A percentile compares a stretch with the other conserved stretches of the same genome.
Conservation (phyloP, 1,140 invertebrate genomes). For the Schmidtea mediterranea region DNA sequence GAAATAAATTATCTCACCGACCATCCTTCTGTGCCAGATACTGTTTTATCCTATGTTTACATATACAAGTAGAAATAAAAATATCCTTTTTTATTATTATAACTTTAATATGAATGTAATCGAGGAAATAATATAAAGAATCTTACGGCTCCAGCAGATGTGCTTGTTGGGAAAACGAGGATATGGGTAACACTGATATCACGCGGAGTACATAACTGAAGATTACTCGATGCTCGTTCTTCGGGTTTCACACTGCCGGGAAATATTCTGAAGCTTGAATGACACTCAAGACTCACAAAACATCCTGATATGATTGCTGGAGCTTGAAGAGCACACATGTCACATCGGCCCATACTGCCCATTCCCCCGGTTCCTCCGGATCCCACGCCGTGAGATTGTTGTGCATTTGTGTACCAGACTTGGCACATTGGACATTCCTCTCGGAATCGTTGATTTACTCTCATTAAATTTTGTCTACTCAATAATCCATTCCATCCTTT, state of each 20-base stretch:
- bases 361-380: background rate
- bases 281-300: conserved; percentile 69
- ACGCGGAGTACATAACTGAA: conserved; percentile 19
- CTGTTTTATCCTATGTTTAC: no score
- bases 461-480: conserved; percentile 51
- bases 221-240: conserved; percentile 18
- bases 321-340: conserved; percentile 20
- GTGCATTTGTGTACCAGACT: background rate
- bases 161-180: conserved; percentile 86
- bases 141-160: conserved; percentile 37
- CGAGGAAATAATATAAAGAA: no score
- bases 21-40: no score
- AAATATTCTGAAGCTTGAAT: conserved; percentile 67
- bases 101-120: no score
- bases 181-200: conserved; percentile 91
- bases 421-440: conserved; percentile 35
- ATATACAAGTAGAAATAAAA: no score
- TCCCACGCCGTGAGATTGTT: background rate
- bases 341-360: no score
- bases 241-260: conserved; percentile 38
- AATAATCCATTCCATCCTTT: conserved; percentile 77
- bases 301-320: conserved; percentile 82
- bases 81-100: no score
- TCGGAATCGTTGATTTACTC: background rate
- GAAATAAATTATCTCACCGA: no score